Percentiles rank a stretch among this genome's conserved stretches.
These are phyloP conservation scores for Anthophora plumipes DNA, from an alignment of 2,888 invertebrate genomes.

Conservation along the genomic window DNA sequence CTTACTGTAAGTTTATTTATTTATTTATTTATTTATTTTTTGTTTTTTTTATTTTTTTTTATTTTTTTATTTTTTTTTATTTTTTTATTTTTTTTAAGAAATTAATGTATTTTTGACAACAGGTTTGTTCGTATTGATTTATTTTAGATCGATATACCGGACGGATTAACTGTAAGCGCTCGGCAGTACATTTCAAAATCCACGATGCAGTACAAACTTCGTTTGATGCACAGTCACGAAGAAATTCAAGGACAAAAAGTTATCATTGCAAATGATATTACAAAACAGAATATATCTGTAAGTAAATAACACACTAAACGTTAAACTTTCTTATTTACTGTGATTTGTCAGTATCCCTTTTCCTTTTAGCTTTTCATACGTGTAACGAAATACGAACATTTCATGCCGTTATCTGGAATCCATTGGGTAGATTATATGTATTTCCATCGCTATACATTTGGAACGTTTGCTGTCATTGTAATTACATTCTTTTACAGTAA, in stretches of 20 bases:
- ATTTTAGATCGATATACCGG: slow-evolving; percentile 79
- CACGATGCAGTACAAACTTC: slow-evolving; percentile 78
- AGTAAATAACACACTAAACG: slow-evolving; percentile 47
- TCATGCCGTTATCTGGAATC: slow-evolving; percentile 78
- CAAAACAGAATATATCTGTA: slow-evolving; percentile 82
- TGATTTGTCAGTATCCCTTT: slow-evolving; percentile 22
- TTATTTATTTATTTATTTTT: too few species aligned
- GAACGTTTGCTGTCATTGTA: slow-evolving; percentile 76
- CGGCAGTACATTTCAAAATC: slow-evolving; percentile 74
- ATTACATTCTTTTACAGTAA: slow-evolving; percentile 81
- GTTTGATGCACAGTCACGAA: slow-evolving; percentile 78
- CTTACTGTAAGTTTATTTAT: slow-evolving; percentile 85
- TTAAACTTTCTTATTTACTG: neutral
- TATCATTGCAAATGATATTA: slow-evolving; percentile 79
- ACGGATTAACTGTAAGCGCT: slow-evolving; percentile 78
- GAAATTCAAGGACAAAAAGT: slow-evolving; percentile 82
- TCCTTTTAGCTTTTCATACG: slow-evolving; percentile 79
- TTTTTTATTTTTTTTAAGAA: neutral
- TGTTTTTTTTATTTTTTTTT: too few species aligned
- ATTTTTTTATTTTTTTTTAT: too few species aligned
- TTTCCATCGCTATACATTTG: slow-evolving; percentile 80
- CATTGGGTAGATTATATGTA: slow-evolving; percentile 81
- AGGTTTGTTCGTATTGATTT: slow-evolving; percentile 3
- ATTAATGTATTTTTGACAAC: neutral
- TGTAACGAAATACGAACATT: slow-evolving; percentile 78